These are phyloP conservation scores for Epinephelus lanceolatus DNA, from an alignment of 2,113 vertebrate genomes.

Conservation along the genomic window DNA sequence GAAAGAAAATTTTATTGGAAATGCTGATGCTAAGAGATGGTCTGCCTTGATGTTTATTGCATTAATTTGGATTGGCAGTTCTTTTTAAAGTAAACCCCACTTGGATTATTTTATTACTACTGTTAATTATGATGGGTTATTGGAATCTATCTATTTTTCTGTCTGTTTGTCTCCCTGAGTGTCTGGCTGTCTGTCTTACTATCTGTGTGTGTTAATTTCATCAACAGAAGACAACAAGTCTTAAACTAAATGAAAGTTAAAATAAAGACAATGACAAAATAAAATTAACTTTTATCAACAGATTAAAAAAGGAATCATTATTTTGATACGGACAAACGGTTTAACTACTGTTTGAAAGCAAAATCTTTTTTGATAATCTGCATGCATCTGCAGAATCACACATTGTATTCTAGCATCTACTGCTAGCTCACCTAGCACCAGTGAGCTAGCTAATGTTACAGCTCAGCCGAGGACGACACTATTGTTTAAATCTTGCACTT, in stretches of 20 bases:
- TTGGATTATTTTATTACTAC: constrained; percentile 29
- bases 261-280: background rate
- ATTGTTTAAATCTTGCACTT: too few relatives aligned
- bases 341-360: background rate
- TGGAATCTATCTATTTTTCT: constrained; percentile 7
- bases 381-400: too few relatives aligned
- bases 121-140: constrained; percentile 15
- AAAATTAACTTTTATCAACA: background rate
- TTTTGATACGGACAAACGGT: background rate
- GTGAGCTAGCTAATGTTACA: too few relatives aligned
- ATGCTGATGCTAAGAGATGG: constrained; percentile 44
- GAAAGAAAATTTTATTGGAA: constrained; percentile 41
- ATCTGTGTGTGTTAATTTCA: background rate
- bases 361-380: too few relatives aligned
- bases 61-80: constrained; percentile 33
- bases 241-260: background rate
- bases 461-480: too few relatives aligned
- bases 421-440: too few relatives aligned
- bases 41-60: constrained; percentile 55
- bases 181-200: background rate
- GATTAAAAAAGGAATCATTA: background rate
- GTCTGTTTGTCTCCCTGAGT: background rate
- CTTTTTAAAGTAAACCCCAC: constrained; percentile 16
- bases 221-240: background rate
- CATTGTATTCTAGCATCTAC: too few relatives aligned